Evolutionary conservation across 2,797 vertebrate genomes (phyloP), one percentile per base, ranked within the genome.

Genomic region (Thalassophryne amazonica): DNA sequence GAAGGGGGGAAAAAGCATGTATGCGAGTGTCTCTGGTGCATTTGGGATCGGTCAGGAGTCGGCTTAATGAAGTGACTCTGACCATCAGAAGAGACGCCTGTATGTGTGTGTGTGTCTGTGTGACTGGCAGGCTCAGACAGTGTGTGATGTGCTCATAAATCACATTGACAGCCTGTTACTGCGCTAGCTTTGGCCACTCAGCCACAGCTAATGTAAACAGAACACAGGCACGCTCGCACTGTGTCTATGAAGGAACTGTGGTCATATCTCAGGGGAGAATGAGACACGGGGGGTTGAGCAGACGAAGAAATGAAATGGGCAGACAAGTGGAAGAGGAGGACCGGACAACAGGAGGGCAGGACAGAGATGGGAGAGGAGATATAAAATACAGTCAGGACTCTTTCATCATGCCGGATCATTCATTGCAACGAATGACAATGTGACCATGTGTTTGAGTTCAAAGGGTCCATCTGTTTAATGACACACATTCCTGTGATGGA

Each of bases 101-200:
- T 45, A 59, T 24, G 35, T 14, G 31, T 36, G 68, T 30, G 56
- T 42, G 61, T 7, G 7, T 69, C 53, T 61, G 58, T 80, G 83
- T 88, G 81, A 83, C 84, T 94, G 93, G 93, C 92, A 93, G 92
- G 83, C 86, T 83, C 81, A 93, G 91, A 93, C 92, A 93, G 91
- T 92, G 91, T 91, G 91, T 97, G 94, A 96, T 94, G 90, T 93
- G 92, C 94, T 95, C 94, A 97, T 98, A 93, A 90, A 97, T 97
- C 95, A 95, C 92, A 87, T 88, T 94, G 95, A 97, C 89, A 91
- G 91, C 91, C 92, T 92, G 91, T 83, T 94, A 92, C 89, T 92
- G 89, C 85, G 78, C 76, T 92, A 89, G 91, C 91, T 93, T 93
- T 93, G 80, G 87, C 90, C 93, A 86, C 89, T 94, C 92, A 92